phyloP scores from a whole-genome alignment of 2,888 invertebrate species.

The Phania funesta region DNA sequence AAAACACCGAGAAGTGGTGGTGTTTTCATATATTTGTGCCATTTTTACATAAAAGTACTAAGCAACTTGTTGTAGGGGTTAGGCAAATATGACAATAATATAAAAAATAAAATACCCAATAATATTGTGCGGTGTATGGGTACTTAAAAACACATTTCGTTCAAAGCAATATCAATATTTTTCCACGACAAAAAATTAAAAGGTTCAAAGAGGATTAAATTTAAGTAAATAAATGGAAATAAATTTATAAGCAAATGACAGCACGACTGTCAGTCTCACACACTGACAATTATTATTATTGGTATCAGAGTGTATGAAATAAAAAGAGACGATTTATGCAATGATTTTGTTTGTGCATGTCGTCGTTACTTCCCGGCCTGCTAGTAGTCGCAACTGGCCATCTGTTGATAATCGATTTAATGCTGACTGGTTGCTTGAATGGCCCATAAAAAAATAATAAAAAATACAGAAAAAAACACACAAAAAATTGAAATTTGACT shows the following conservation, averaged over 20 bases:
- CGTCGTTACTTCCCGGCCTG: constrained; percentile 7
- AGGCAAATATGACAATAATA: too few relatives aligned
- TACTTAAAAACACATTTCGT: too few relatives aligned
- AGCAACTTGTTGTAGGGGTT: too few relatives aligned
- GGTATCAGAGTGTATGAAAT: constrained; percentile 45
- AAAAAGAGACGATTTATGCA: constrained; percentile 30
- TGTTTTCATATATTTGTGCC: too few relatives aligned
- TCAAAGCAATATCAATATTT: neutral
- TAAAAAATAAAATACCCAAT: too few relatives aligned
- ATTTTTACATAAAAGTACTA: too few relatives aligned
- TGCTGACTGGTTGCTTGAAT: constrained; percentile 57
- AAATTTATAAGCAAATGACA: constrained; percentile 46
- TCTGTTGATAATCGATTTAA: constrained; percentile 65
- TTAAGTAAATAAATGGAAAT: constrained; percentile 19
- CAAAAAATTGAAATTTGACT: constrained; percentile 47
- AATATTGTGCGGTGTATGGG: too few relatives aligned
- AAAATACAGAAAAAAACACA: constrained; percentile 25
- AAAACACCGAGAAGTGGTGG: too few relatives aligned
- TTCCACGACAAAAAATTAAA: neutral
- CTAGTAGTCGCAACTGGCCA: constrained; percentile 49
- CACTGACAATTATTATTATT: constrained; percentile 52
- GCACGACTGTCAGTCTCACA: constrained; percentile 50
- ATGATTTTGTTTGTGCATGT: constrained; percentile 20
- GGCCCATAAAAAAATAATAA: constrained; percentile 56
- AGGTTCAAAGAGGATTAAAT: constrained; percentile 15